Conservation (phyloP, 2,113 vertebrate species). For the Syngnathoides biaculeatus region DNA sequence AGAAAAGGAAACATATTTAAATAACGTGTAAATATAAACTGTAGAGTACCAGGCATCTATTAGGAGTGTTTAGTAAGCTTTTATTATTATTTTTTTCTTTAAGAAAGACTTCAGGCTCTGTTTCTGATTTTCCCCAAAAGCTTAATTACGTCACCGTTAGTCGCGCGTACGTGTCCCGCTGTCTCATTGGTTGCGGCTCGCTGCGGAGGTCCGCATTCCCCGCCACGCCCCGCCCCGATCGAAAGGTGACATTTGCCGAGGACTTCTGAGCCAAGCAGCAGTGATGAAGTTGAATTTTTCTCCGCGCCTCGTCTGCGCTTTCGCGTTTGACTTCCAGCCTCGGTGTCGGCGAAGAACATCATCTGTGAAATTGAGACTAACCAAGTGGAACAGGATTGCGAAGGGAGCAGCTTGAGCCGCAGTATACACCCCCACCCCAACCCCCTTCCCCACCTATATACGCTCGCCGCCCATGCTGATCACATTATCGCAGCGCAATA, state of each 20-base stretch:
- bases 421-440: not conserved
- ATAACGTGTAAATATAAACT: no score
- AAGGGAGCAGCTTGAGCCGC: slow-evolving; percentile 63
- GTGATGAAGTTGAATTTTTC: slow-evolving; percentile 43
- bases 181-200: not conserved
- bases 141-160: not conserved
- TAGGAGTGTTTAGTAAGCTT: no score
- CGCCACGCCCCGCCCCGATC: slow-evolving; percentile 1
- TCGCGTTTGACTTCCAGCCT: slow-evolving; percentile 58
- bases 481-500: slow-evolving; percentile 30
- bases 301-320: slow-evolving; percentile 48
- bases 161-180: not conserved
- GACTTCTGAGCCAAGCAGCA: slow-evolving; percentile 29
- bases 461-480: slow-evolving; percentile 54
- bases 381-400: slow-evolving; percentile 72
- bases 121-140: not conserved
- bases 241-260: slow-evolving; percentile 34
- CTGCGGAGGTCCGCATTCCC: not conserved
- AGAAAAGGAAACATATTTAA: no score
- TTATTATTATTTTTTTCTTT: not conserved
- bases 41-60: no score
- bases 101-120: no score
- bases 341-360: slow-evolving; percentile 70
- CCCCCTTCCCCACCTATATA: slow-evolving; percentile 40
- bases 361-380: slow-evolving; percentile 77